These are phyloP conservation scores for Puma concolor DNA, from an alignment of 2,113 vertebrate species.

Conservation along the genomic window DNA sequence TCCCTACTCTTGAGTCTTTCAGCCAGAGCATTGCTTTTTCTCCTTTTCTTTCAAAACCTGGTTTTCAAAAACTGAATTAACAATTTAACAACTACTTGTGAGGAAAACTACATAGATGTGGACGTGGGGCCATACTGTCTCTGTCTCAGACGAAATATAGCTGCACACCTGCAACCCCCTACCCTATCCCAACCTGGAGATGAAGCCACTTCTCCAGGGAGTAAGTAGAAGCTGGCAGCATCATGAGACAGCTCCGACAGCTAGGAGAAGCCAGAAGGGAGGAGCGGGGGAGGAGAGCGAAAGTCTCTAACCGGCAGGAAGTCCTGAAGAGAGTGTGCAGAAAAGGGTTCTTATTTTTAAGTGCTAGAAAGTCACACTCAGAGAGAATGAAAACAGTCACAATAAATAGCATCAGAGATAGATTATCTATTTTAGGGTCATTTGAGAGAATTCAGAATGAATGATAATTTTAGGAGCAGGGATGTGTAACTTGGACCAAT, in stretches of 20 bases:
- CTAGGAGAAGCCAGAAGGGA: slow-evolving; percentile 73
- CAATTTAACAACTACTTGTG: slow-evolving; percentile 31
- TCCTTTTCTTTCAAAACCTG: slow-evolving; percentile 16
- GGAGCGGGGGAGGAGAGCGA: not conserved
- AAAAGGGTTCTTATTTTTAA: not conserved
- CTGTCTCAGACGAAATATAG: slow-evolving; percentile 48
- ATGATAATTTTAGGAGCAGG: slow-evolving; percentile 80
- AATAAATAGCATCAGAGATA: slow-evolving; percentile 81
- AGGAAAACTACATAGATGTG: slow-evolving; percentile 5
- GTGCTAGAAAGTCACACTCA: slow-evolving; percentile 73
- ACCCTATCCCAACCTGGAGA: not conserved
- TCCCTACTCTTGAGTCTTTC: slow-evolving; percentile 47
- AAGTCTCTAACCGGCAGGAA: slow-evolving; percentile 50
- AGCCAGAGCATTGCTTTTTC: not conserved
- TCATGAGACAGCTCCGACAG: slow-evolving; percentile 60
- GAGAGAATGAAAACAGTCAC: slow-evolving; percentile 77
- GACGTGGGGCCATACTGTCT: slow-evolving; percentile 38
- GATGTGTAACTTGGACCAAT: slow-evolving; percentile 70
- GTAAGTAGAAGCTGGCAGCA: slow-evolving; percentile 3
- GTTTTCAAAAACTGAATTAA: slow-evolving; percentile 58
- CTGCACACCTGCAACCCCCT: not conserved
- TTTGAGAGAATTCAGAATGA: slow-evolving; percentile 75
- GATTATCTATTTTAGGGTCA: not conserved
- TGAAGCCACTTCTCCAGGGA: not conserved
- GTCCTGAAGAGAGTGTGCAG: slow-evolving; percentile 47